Conservation (phyloP, 2,113 vertebrate species). For the Rhinoptilus africanus region DNA sequence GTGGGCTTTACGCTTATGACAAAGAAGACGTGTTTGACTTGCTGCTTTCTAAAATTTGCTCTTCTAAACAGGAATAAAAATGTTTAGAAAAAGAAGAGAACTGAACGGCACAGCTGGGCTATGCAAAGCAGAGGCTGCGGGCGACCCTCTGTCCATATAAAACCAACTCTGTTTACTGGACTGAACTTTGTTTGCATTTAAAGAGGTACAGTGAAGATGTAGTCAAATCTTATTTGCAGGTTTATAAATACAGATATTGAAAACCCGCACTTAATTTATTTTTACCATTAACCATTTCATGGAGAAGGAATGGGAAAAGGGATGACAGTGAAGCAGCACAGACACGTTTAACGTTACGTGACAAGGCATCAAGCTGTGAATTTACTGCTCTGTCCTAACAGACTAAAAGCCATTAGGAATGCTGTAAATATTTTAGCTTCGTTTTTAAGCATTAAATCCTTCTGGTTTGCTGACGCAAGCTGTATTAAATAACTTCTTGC, state of each 20-base stretch:
- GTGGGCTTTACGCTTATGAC: rapidly evolving
- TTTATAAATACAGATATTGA: not conserved
- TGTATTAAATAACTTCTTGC: not conserved
- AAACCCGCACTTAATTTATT: not conserved
- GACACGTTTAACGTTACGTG: not conserved
- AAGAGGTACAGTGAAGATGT: not conserved
- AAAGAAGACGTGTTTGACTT: not conserved
- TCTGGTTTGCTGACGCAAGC: not conserved
- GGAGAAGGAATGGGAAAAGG: not conserved
- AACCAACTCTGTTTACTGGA: not conserved
- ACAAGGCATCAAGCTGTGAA: not conserved
- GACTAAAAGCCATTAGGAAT: not conserved
- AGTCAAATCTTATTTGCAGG: not conserved
- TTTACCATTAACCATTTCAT: not conserved
- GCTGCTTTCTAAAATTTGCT: not conserved
- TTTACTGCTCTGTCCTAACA: not conserved
- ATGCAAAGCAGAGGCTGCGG: not conserved
- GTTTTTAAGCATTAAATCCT: not conserved
- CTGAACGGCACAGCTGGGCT: not conserved
- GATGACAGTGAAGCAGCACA: not conserved
- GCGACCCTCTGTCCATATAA: not conserved
- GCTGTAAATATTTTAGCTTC: not conserved
- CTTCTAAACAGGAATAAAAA: not conserved
- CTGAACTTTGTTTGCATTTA: not conserved
- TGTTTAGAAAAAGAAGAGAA: not conserved